Evolutionary conservation across 2,113 vertebrate genomes (phyloP), one percentile per base, ranked within the genome.

Genomic region (Corydoras sp.): DNA sequence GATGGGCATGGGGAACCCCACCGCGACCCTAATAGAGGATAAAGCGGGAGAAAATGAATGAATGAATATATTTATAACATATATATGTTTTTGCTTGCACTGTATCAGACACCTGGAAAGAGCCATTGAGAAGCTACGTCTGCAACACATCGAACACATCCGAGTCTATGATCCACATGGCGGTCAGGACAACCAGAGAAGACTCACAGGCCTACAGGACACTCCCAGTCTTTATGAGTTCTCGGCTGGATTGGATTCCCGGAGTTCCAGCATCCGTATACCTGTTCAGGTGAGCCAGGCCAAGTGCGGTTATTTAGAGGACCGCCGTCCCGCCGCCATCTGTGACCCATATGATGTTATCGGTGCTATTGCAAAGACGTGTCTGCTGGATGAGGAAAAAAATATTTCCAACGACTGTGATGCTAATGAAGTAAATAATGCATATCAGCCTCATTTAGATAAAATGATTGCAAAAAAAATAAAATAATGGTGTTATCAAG

Each of bases 311-410:
- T 91, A 91, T 83, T 91, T 90, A 0, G 91, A 91, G 76, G 90
- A 91, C 63, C 83, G 89, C 59, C 82, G 88, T 14, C 91, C 89
- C 0, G 81, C 91, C 0, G 88, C 89, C 73, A 92, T 91, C 84
- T 91, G 91, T 0, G 89, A 92, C 80, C 91, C 91, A 0, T 92
- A 92, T 0, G 83, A 85, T 0, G 89, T 92, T 29, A 91, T 84
- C 0, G 83, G 84, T 51, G 87, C 85, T 76, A 88, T 92, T 4
- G 79, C 87, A 73, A 78, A 81, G 71, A 91, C 89, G 0, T 86
- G 83, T 0, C 65, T 91, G 62, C 82, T 91, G 66, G 83, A 81
- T 0, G 15, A 64, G 13, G 13, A 62, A 15, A 43, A 5, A 43
- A 8, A 43, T 43, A 43, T 43, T 43, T 35, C 71, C 61, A 72